Evolutionary conservation across 2,797 vertebrate genomes (phyloP), one percentile per base, ranked within the genome.

Genomic region (Acanthopagrus latus): DNA sequence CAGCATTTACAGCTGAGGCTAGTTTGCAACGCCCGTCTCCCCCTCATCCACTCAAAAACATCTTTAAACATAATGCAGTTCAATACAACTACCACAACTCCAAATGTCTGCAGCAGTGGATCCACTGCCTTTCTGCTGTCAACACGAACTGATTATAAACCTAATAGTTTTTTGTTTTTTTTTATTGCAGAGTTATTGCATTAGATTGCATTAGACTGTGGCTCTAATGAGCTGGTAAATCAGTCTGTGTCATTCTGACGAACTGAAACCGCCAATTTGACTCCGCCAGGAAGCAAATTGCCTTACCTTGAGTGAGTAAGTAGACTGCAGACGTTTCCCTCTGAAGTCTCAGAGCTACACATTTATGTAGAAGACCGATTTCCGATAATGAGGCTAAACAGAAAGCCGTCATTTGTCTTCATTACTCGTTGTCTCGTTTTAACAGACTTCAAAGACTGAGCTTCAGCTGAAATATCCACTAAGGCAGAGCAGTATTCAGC

Each of bases 21-120:
- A 16, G 23, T 83, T 80, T 76, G 59, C 76, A 79, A 91, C 84
- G 75, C 82, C 87, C 17, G 73, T 88, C 85, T 41, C 20, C 64
- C 23, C 47, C n/a, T 70, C 13, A 43, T 77, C 51, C 38, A 47
- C 7, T 54, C 29, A 55, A 73, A 80, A 68, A 54, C 6, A 20
- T 21, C 55, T 76, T 44, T 43, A 70, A 68, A 60, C 69, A 23
- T 66, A 73, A 76, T 1, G 38, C 14, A 8, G 62, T 56, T 75
- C 27, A 83, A 52, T 71, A 33, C 48, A 20, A 29, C 48, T 7
- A 47, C 46, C 58, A 54, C n/a, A 43, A 13, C 46, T n/a, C 38
- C 7, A 0, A 71, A 51, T 44, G 13, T 70, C 23, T 47, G 20
- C 8, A 25, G 70, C 3, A 21, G 29, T 48, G 3, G 76, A 33